Base-by-base conservation (phyloP, 2,888 invertebrate genomes). In the Ectemnius continuus region DNA sequence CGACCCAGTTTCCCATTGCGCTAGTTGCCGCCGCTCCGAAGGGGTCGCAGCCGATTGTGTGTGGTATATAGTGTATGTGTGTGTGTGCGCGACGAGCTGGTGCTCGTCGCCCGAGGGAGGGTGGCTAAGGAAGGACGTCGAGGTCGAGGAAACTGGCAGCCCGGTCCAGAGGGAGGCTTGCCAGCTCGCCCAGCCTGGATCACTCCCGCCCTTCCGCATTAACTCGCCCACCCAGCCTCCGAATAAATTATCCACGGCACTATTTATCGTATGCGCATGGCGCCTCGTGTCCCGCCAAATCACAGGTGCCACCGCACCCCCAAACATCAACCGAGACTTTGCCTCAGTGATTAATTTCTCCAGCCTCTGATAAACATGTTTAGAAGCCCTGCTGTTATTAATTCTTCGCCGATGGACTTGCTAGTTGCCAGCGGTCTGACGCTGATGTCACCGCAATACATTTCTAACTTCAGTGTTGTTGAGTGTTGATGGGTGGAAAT, bases 1-100 rank as follows among this genome's bases (percentile, higher is more conserved):
- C 70, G 79, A 79, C 75, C 78, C 75, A 79, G 58, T 78, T 79
- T 75, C 70, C 62, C 47, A n/a, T 67, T 61, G 47, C 67, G 76
- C 65, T 61, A 63, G 64, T 67, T 71, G 46, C 62, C 23, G 18
- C 23, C 26, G 23, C 61, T n/a, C 47, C 59, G 46, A 23, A 13
- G 36, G 48, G 26, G n/a, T n/a, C 16, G 45, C 18, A n/a, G 36
- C 36, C 36, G 36, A 36, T 36, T 36, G 2, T 36, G 36, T 36
- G 36, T 36, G 11, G 36, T 11, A 36, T 5, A 28, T 36, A 36
- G 36, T 23, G 23, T 23, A 36, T 36, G 8, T 36, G 36, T 36
- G 8, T 36, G 36, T 36, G 36, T 36, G 8, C 36, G 36, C 36
- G 36, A 36, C 36, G 36, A 36, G 36, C 36, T 36, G 36, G 36